Evolutionary conservation across 2,888 invertebrate genomes (phyloP), one percentile per base, ranked within the genome.

Genomic region (Xanthia icteritia): DNA sequence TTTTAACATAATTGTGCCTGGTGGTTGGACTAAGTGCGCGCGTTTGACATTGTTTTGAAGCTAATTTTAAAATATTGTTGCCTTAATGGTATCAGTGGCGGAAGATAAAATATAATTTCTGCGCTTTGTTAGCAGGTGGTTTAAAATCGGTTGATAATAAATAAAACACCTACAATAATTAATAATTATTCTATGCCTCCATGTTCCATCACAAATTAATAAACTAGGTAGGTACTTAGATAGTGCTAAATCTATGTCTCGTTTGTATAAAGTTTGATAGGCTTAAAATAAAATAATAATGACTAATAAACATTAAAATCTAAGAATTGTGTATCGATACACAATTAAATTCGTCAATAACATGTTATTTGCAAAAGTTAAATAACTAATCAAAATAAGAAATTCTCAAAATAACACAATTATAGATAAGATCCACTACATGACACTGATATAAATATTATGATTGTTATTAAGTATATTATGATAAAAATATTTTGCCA

Each of bases 1-100:
- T 65, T 73, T 48, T 27, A n/a, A 77, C 17, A 9, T 69, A n/a
- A 15, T 27, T 60, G 13, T 27, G 51, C 0, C 9, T 60, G 60
- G 3, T 20, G 39, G 48, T 60, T n/a, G n/a, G 17, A 23, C 42
- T 56, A 27, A 42, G 36, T 51, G 42, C 15, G 6, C 5, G 31
- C 11, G 17, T 31, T 48, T 1, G 45, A 20, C 15, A 60, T 61
- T 39, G 39, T 54, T 71, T 39, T 39, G 2, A n/a, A 66, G 17
- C 27, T 61, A 82, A 17, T 61, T 61, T 54, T 54, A 45, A 54
- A 81, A 65, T 54, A 42, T 27, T 42, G 15, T 45, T 42, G 17
- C 39, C 13, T 4, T 17, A 65, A 15, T 42, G 9, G 5, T 6
- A 45, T 36, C 6, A 36, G 17, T 23, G 36, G 45, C 20, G 5